A percentile compares a stretch with the other conserved stretches of the same genome.
Evolutionary conservation across 2,888 invertebrate species (phyloP).

Genomic region (Eulithis testata): DNA sequence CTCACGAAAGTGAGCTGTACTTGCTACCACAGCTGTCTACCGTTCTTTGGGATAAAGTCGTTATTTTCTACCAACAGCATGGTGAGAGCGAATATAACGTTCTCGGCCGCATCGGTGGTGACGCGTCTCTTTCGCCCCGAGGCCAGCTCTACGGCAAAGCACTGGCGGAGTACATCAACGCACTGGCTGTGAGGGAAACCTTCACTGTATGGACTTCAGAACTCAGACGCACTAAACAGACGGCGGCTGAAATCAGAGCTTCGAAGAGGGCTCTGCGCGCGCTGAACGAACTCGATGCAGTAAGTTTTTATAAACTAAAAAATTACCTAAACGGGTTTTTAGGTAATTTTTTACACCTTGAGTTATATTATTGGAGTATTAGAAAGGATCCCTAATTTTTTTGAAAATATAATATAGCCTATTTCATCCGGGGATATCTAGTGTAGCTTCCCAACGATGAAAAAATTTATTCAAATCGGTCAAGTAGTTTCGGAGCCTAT

Average conservation of each 20-base stretch:
- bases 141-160: constrained; percentile 91
- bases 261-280: constrained; percentile 93
- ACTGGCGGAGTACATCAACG: constrained; percentile 88
- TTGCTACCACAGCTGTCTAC: no score
- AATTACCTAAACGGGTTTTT: no score
- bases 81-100: constrained; percentile 97
- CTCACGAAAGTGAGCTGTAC: no score
- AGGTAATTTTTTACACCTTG: no score
- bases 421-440: no score
- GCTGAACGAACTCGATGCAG: constrained; percentile 96
- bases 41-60: no score
- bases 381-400: no score
- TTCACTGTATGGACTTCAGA: constrained; percentile 96
- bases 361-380: no score
- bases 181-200: constrained; percentile 86
- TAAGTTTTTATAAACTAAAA: constrained; percentile 74
- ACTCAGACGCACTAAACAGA: constrained; percentile 94
- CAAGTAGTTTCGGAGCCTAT: no score
- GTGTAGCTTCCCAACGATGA: no score
- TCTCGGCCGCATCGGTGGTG: constrained; percentile 95
- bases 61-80: constrained; percentile 85
- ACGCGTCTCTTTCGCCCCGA: constrained; percentile 92
- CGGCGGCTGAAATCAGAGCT: constrained; percentile 91
- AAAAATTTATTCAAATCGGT: no score
- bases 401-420: no score